Conservation (phyloP, 2,113 vertebrate species). For the Plectropomus leopardus region DNA sequence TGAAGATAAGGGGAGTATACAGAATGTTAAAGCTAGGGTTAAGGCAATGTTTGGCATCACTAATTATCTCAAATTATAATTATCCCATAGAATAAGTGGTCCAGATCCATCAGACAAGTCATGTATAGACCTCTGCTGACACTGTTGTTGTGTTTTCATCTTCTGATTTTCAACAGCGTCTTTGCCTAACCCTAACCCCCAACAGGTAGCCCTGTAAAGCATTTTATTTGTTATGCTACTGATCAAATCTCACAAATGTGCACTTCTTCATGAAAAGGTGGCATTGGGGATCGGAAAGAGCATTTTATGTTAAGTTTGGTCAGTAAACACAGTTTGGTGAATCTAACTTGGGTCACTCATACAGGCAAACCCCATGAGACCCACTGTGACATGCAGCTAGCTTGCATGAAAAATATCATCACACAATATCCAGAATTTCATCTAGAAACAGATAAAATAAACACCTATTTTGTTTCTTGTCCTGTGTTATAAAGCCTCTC, state of each 20-base stretch:
- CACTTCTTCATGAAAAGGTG: not conserved
- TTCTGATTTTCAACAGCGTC: not conserved
- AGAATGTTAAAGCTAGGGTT: no score
- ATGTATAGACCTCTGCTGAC: no score
- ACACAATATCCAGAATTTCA: not conserved
- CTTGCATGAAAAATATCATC: not conserved
- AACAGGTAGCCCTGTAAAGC: no score
- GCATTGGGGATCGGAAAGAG: not conserved
- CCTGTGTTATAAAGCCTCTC: not conserved
- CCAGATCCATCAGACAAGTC: not conserved
- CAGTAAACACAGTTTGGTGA: not conserved
- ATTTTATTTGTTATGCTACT: no score
- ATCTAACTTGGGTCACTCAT: not conserved
- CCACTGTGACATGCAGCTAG: not conserved
- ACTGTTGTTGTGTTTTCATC: not conserved
- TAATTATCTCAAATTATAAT: not conserved
- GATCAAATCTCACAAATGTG: not conserved
- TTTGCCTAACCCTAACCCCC: no score
- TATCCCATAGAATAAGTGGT: not conserved
- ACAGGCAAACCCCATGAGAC: not conserved
- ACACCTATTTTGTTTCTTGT: not conserved
- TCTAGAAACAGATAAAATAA: not conserved
- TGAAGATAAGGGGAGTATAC: no score
- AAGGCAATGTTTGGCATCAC: not conserved
- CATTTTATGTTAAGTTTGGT: not conserved